Percentiles rank a stretch among this genome's conserved stretches.
Conservation (phyloP, 2,888 invertebrate species). For the Sarcophaga caerulescens region DNA sequence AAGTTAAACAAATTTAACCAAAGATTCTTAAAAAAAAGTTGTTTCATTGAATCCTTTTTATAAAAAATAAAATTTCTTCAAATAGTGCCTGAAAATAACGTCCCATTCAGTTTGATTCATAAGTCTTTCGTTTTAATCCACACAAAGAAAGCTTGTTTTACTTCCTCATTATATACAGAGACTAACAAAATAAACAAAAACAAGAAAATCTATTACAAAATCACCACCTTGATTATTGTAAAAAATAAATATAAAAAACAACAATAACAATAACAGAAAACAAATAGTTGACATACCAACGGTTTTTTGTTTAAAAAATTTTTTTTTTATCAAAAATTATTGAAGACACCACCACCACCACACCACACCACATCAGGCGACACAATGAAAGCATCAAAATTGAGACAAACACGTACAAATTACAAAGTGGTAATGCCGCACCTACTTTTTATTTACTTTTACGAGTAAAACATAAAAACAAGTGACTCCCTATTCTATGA, state of each 20-base stretch:
- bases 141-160: conserved; percentile 10
- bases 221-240: conserved; percentile 2
- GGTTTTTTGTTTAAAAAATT: conserved; percentile 1
- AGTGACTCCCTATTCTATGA: conserved; percentile 9
- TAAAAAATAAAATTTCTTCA: too few species aligned
- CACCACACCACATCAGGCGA: not conserved
- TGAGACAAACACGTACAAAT: not conserved
- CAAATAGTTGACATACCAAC: conserved; percentile 23
- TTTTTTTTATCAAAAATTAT: not conserved
- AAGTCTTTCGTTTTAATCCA: not conserved
- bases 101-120: not conserved
- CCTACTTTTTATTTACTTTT: conserved; percentile 24
- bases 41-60: too few species aligned
- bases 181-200: conserved; percentile 6
- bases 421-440: not conserved
- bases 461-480: not conserved
- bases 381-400: conserved; percentile 35
- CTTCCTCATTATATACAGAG: conserved; percentile 15
- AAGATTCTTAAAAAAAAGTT: too few species aligned
- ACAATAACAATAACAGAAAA: not conserved
- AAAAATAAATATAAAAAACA: not conserved
- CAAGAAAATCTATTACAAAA: conserved; percentile 2
- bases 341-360: not conserved
- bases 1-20: too few species aligned
- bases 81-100: too few species aligned